These are phyloP conservation scores for Hetaerina titia DNA, from an alignment of 2,888 invertebrate genomes.

Conservation along the genomic window DNA sequence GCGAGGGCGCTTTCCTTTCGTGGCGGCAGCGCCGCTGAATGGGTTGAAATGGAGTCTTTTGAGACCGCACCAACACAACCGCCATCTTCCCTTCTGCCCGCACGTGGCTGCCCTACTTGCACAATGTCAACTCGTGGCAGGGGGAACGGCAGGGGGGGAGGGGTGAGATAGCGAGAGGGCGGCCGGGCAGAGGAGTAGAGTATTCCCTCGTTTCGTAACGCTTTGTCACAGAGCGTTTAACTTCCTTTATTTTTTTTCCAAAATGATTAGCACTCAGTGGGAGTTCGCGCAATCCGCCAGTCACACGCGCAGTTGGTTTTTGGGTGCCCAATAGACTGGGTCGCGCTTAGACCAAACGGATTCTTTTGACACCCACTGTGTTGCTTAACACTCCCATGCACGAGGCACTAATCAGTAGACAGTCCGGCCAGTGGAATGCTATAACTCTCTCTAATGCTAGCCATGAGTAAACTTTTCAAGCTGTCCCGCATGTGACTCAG, in stretches of 20 bases:
- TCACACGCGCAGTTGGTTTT: not conserved
- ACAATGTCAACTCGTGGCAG: not conserved
- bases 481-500: too few species aligned
- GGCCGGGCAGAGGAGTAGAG: not conserved
- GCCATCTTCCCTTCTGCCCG: not conserved
- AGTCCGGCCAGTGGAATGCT: too few species aligned
- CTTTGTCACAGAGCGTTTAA: not conserved
- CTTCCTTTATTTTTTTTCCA: not conserved
- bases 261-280: not conserved
- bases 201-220: not conserved
- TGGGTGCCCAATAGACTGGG: too few species aligned
- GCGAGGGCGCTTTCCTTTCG: not conserved
- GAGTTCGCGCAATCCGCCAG: not conserved
- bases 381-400: too few species aligned
- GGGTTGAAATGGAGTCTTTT: not conserved
- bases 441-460: too few species aligned
- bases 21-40: not conserved
- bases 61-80: conserved; percentile 1
- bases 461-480: too few species aligned
- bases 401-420: too few species aligned
- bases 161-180: not conserved
- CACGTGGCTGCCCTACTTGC: conserved; percentile 40
- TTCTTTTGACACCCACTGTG: too few species aligned
- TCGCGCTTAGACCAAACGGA: too few species aligned
- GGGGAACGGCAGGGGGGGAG: not conserved